Percentiles rank a stretch among this genome's conserved stretches.
Conservation (phyloP, 1,140 invertebrate genomes). For the Brachionus asplanchnoidis region DNA sequence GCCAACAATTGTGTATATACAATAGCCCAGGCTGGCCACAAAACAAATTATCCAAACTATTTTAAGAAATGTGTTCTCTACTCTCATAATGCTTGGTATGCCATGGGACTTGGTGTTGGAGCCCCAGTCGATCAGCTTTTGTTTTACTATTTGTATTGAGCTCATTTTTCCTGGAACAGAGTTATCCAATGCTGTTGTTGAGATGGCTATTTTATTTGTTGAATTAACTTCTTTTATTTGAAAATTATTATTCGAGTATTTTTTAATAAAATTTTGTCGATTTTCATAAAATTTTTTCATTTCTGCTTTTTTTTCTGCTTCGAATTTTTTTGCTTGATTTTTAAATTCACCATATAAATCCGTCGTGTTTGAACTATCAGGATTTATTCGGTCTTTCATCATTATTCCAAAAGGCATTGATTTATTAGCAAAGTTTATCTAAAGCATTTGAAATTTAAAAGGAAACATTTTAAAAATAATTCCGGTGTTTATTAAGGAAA, state of each 20-base stretch:
- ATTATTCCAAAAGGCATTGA: not conserved
- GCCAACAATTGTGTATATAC: not conserved
- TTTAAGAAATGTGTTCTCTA: conserved; percentile 21
- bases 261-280: not conserved
- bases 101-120: conserved; percentile 8
- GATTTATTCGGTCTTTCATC: not conserved
- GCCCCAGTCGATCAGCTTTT: not conserved
- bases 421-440: not conserved
- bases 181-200: not conserved
- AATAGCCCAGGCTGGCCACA: conserved; percentile 4
- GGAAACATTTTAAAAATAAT: not conserved
- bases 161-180: not conserved
- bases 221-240: not conserved
- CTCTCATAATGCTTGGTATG: conserved; percentile 4
- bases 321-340: not conserved
- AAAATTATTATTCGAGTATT: not conserved
- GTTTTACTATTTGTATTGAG: not conserved
- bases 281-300: conserved; percentile 6
- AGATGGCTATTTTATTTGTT: not conserved
- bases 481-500: not conserved
- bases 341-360: not conserved
- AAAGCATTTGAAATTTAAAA: not conserved
- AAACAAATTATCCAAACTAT: conserved; percentile 21
- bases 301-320: not conserved
- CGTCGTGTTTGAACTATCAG: not conserved